Evolutionary conservation across 2,113 vertebrate genomes (phyloP).

Genomic region (Lampris incognitus): DNA sequence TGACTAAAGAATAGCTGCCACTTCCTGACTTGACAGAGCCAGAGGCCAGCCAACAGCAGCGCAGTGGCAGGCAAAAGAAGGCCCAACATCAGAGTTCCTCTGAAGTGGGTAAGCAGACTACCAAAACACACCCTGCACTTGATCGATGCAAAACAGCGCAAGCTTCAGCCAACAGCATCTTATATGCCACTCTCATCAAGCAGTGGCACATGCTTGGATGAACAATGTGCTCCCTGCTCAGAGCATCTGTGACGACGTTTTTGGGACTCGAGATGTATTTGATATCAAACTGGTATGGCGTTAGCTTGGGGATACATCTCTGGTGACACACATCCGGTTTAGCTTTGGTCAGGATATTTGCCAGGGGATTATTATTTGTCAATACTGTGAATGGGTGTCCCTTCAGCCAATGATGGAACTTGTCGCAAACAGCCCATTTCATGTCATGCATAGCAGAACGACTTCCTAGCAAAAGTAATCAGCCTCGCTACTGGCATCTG

Average conservation of each 20-base stretch:
- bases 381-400: neutral
- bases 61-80: neutral
- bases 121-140: slow-evolving; percentile 20
- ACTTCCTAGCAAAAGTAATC: slow-evolving; percentile 20
- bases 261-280: slow-evolving; percentile 23
- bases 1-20: slow-evolving; percentile 11
- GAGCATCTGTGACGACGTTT: slow-evolving; percentile 4
- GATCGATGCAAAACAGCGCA: neutral
- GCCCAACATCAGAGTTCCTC: neutral
- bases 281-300: slow-evolving; percentile 13
- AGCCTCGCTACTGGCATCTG: neutral
- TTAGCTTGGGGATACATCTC: neutral
- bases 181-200: slow-evolving; percentile 19
- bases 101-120: neutral
- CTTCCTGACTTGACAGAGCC: neutral
- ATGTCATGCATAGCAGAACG: neutral
- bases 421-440: slow-evolving; percentile 14
- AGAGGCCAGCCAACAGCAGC: neutral
- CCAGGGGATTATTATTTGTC: too few relatives aligned
- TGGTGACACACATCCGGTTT: too few relatives aligned
- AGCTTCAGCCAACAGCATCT: slow-evolving; percentile 23
- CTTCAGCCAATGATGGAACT: neutral
- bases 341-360: too few relatives aligned
- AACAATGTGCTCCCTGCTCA: slow-evolving; percentile 30
- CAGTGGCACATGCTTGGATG: slow-evolving; percentile 8